A percentile compares a stretch with the other conserved stretches of the same genome.
phyloP scores from a whole-genome alignment of 1,140 invertebrate genomes.

The Bombus terrestris region DNA sequence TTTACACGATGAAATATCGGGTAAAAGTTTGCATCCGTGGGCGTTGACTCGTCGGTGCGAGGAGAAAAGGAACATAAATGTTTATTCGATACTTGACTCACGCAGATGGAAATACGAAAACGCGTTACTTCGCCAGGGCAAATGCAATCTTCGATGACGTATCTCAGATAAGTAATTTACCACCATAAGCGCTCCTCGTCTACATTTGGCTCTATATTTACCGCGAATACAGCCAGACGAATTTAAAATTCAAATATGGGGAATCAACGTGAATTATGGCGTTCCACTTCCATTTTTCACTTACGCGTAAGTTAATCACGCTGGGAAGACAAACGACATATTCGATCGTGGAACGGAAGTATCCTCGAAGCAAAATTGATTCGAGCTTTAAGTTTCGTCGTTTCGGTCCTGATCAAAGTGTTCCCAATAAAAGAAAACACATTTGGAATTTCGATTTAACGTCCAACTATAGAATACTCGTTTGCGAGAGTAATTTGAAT shows the following conservation, averaged over 20 bases:
- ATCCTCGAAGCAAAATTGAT: background rate
- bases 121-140: slow-evolving; percentile 3
- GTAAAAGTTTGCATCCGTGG: background rate
- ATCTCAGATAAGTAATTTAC: slow-evolving; percentile 47
- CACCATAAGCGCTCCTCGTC: slow-evolving; percentile 30
- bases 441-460: background rate
- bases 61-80: slow-evolving; percentile 4
- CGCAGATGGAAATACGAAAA: slow-evolving; percentile 21
- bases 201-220: slow-evolving; percentile 27
- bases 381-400: background rate
- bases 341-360: background rate
- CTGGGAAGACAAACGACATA: background rate
- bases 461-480: background rate
- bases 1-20: slow-evolving; percentile 4
- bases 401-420: background rate
- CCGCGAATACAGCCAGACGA: background rate
- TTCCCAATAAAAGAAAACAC: background rate
- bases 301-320: slow-evolving; percentile 33
- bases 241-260: slow-evolving; percentile 49
- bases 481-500: background rate
- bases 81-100: slow-evolving; percentile 29
- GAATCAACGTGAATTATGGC: slow-evolving; percentile 25
- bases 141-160: slow-evolving; percentile 31
- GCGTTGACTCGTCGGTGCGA: background rate
- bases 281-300: slow-evolving; percentile 40